These are phyloP conservation scores for Pristionchus entomophagus DNA, from an alignment of 2,888 invertebrate species.

Conservation along the genomic window DNA sequence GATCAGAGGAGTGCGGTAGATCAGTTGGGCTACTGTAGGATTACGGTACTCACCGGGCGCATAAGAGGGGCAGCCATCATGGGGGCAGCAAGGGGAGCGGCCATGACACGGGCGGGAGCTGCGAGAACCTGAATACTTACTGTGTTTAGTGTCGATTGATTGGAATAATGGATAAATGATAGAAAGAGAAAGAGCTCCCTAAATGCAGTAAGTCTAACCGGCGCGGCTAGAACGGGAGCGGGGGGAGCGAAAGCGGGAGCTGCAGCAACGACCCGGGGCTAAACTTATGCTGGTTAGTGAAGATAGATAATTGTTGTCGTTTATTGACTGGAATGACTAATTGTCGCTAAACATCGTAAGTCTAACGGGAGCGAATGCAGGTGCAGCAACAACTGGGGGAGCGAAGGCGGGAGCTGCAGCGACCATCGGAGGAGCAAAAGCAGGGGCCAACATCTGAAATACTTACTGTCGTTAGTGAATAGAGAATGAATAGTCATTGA, in stretches of 20 bases:
- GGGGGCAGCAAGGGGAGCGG: constrained; percentile 31
- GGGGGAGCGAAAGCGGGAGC: not conserved
- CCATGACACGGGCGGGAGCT: not conserved
- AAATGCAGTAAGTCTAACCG: constrained; percentile 15
- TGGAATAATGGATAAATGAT: not conserved
- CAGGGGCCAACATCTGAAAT: not conserved
- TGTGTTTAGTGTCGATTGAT: not conserved
- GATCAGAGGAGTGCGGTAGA: not conserved
- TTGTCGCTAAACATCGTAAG: constrained; percentile 2
- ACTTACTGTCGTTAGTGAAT: constrained; percentile 13
- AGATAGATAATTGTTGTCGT: not conserved
- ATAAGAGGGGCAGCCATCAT: constrained; percentile 19
- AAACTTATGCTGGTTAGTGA: not conserved
- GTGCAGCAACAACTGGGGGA: not conserved
- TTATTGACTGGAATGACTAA: not conserved
- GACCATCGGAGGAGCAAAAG: not conserved
- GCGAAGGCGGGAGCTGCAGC: constrained; percentile 29
- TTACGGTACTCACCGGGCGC: not conserved
- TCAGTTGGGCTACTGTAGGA: not conserved
- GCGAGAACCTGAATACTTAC: constrained; percentile 3
- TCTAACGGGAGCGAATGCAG: not conserved
- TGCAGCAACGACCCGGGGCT: not conserved
- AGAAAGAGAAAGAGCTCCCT: not conserved
- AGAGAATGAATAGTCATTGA: not conserved
- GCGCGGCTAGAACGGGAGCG: not conserved